Evolutionary conservation across 1,140 invertebrate genomes (phyloP).

Genomic region (Rhopalosiphum maidis): DNA sequence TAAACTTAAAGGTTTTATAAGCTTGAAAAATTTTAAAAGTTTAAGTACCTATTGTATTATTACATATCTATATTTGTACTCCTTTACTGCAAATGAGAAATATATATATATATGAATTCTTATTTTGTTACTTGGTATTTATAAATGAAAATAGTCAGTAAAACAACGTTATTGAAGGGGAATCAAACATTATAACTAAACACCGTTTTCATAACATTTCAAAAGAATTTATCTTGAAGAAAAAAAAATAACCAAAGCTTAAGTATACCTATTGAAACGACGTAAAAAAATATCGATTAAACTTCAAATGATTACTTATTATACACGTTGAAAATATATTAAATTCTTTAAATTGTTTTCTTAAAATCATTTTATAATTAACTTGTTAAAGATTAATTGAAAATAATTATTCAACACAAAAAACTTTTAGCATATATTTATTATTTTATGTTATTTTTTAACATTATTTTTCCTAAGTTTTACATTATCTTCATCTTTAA

Average conservation of each 20-base stretch:
- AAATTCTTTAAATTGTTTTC: slow-evolving; percentile 24
- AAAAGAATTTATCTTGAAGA: not conserved
- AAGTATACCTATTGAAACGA: not conserved
- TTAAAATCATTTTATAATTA: slow-evolving; percentile 7
- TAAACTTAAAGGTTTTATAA: not conserved
- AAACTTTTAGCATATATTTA: not conserved
- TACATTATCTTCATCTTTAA: not conserved
- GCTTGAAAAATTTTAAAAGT: not conserved
- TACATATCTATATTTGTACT: not conserved
- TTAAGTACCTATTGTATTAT: not conserved
- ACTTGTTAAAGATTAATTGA: not conserved
- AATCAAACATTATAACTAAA: not conserved
- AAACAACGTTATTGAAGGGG: not conserved
- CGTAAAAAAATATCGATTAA: slow-evolving; percentile 2
- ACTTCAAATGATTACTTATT: not conserved
- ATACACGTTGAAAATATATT: not conserved
- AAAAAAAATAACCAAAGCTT: slow-evolving; percentile 4
- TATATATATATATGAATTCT: not conserved
- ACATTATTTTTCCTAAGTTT: not conserved
- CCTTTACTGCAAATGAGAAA: not conserved
- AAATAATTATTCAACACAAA: not conserved
- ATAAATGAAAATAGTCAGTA: not conserved
- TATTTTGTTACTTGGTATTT: not conserved
- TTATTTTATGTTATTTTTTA: not conserved
- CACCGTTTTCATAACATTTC: slow-evolving; percentile 1